These are phyloP conservation scores for Xanthia icteritia DNA, from an alignment of 2,888 invertebrate species.

Conservation along the genomic window DNA sequence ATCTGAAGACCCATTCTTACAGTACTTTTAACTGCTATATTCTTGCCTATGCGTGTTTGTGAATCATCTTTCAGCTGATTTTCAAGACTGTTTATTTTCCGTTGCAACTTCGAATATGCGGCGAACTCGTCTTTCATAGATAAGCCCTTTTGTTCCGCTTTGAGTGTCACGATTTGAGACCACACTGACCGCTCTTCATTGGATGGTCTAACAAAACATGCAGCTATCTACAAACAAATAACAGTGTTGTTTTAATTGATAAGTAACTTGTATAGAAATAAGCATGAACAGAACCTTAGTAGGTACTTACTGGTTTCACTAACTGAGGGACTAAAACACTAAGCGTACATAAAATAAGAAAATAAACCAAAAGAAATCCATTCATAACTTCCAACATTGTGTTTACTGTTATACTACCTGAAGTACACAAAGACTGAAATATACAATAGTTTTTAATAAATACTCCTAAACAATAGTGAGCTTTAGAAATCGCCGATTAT, in stretches of 20 bases:
- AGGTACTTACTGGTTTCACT: slow-evolving; percentile 87
- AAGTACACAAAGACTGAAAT: neutral
- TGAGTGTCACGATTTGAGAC: slow-evolving; percentile 82
- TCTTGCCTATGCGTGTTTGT: slow-evolving; percentile 81
- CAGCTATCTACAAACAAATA: slow-evolving; percentile 83
- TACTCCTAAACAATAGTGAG: neutral
- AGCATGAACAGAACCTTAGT: neutral
- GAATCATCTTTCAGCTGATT: slow-evolving; percentile 83
- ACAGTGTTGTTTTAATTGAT: neutral
- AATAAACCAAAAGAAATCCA: slow-evolving; percentile 85
- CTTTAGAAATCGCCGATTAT: neutral
- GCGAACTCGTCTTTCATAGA: slow-evolving; percentile 91
- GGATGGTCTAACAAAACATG: slow-evolving; percentile 86
- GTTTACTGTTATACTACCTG: neutral
- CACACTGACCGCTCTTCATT: slow-evolving; percentile 83
- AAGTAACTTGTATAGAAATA: neutral
- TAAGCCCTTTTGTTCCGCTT: slow-evolving; percentile 85
- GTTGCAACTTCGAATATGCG: slow-evolving; percentile 90
- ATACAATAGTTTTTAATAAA: neutral
- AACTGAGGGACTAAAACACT: slow-evolving; percentile 85
- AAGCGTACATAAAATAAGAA: slow-evolving; percentile 85
- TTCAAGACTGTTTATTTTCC: slow-evolving; percentile 90
- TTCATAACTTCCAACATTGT: slow-evolving; percentile 86
- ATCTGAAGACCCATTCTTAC: slow-evolving; percentile 81
- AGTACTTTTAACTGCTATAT: slow-evolving; percentile 82